A percentile compares a stretch with the other conserved stretches of the same genome.
Conservation (phyloP, 2,113 vertebrate species). For the Elephas maximus region DNA sequence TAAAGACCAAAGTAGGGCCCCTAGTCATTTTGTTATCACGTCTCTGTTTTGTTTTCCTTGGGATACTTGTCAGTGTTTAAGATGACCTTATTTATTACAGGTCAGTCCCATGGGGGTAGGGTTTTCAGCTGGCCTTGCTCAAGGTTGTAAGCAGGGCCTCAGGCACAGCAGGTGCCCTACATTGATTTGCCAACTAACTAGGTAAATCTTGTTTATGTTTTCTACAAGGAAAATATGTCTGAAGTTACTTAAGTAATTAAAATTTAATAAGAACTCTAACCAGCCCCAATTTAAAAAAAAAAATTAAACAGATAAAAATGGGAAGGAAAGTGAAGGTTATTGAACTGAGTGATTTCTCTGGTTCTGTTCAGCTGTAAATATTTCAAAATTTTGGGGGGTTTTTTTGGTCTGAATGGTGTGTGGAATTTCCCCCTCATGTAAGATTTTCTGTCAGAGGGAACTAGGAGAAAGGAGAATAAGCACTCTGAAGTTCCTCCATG, state of each 20-base stretch:
- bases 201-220: neutral
- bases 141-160: neutral
- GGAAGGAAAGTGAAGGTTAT: neutral
- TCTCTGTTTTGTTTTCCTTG: neutral
- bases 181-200: neutral
- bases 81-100: neutral
- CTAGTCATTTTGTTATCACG: neutral
- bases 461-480: constrained; percentile 62
- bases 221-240: neutral
- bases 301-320: neutral
- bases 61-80: neutral
- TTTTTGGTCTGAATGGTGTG: neutral
- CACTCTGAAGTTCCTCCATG: constrained; percentile 9
- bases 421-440: constrained; percentile 58
- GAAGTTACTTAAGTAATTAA: constrained; percentile 50
- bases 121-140: neutral
- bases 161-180: neutral
- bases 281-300: neutral
- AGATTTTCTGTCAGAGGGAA: constrained; percentile 56
- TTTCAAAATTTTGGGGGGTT: neutral
- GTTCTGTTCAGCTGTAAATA: neutral
- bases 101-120: neutral
- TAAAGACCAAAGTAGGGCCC: neutral
- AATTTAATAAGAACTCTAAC: neutral
- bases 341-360: neutral